Conservation (phyloP, 2,797 vertebrate species). For the Staurois parvus region DNA sequence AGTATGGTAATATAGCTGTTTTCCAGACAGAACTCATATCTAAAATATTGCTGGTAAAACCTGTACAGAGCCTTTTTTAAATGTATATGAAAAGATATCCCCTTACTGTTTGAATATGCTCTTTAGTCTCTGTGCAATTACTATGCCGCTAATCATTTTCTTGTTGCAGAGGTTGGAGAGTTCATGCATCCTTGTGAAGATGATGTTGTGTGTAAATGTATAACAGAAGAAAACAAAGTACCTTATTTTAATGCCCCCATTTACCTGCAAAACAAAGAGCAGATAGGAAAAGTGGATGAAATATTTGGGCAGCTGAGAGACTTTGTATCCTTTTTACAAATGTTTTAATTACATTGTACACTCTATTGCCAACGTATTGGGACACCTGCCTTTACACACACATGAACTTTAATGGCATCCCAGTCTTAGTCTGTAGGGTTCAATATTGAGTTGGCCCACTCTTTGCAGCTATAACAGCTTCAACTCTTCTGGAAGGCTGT, state of each 20-base stretch:
- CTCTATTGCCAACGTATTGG: too few relatives aligned
- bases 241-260: conserved; percentile 98
- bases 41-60: too few relatives aligned
- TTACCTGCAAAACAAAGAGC: conserved; percentile 97
- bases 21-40: too few relatives aligned
- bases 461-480: too few relatives aligned
- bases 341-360: too few relatives aligned
- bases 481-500: too few relatives aligned
- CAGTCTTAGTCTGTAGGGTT: too few relatives aligned
- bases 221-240: conserved; percentile 93
- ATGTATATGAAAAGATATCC: too few relatives aligned
- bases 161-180: conserved; percentile 86
- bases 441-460: too few relatives aligned
- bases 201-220: conserved; percentile 93
- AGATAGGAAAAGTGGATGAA: conserved; percentile 98
- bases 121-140: neutral
- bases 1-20: neutral
- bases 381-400: too few relatives aligned
- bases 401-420: too few relatives aligned
- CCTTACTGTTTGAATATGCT: neutral
- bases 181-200: conserved; percentile 98
- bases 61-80: too few relatives aligned
- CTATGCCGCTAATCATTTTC: neutral
- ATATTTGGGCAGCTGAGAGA: conserved; percentile 96
- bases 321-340: conserved; percentile 91